Base-by-base conservation (phyloP, 1,140 invertebrate genomes). In the Meloidogyne hapla region DNA sequence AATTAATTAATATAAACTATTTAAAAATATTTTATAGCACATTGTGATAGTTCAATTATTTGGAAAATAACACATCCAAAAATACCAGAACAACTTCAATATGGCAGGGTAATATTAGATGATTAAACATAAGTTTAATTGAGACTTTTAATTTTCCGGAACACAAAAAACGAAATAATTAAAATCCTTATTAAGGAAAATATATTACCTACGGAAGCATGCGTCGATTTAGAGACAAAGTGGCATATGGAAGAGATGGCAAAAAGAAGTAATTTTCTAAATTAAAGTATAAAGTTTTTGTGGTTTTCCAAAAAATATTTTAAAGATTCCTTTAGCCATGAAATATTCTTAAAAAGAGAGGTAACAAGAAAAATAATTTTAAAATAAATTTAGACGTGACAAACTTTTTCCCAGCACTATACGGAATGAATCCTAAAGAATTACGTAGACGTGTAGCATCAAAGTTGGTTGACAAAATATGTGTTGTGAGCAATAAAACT, bases 71-170 rank as follows among this genome's bases (percentile, higher is more conserved):
- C 70, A 5, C 70, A 73, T 33, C 48, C 70, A 13, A 73, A 73
- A 40, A 73, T 73, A 56, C 70, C 70, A 18, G 70, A 73, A 73
- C 56, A n/a, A 13, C 70, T 73, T 64, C 70, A 73, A 62, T 73
- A 63, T 61, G 70, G 70, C n/a, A 3, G 12, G 38, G 48, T 56
- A 56, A n/a, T 6, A 4, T 13, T 12, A 15, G 12, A 6, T n/a
- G n/a, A n/a, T n/a, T n/a, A n/a, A n/a, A n/a, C n/a, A n/a, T n/a
- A n/a, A n/a, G n/a, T n/a, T n/a, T n/a, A n/a, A n/a, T n/a, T n/a
- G n/a, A n/a, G n/a, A n/a, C n/a, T n/a, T n/a, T n/a, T n/a, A n/a
- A n/a, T n/a, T n/a, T n/a, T n/a, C n/a, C n/a, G n/a, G n/a, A n/a
- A n/a, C n/a, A 33, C 33, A 33, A 33, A 33, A 33, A 33, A 33